Conservation (phyloP, 2,888 invertebrate species). For the Lepidochrysops patricia region DNA sequence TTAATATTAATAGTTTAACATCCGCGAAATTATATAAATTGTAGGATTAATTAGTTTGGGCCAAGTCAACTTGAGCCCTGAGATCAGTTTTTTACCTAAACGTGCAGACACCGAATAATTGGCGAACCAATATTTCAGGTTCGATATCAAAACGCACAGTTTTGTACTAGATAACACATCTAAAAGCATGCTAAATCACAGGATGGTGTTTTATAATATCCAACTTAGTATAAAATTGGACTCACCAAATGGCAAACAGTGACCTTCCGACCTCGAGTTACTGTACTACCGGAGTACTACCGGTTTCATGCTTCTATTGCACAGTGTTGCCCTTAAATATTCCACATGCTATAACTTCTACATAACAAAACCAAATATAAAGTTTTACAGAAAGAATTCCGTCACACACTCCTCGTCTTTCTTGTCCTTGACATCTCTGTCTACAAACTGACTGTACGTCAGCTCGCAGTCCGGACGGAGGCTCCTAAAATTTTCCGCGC, state of each 20-base stretch:
- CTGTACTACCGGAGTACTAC: not conserved
- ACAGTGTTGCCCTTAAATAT: not conserved
- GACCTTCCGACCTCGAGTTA: not conserved
- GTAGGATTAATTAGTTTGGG: not conserved
- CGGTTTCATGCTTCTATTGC: not conserved
- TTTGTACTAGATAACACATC: not conserved
- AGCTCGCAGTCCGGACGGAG: conserved; percentile 76
- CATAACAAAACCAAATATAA: not conserved
- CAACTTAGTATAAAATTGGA: not conserved
- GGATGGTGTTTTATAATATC: not conserved
- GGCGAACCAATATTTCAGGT: not conserved
- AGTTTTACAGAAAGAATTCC: conserved; percentile 14
- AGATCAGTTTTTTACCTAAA: not conserved
- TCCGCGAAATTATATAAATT: not conserved
- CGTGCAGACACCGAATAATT: not conserved
- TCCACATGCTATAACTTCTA: not conserved
- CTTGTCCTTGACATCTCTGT: conserved; percentile 16
- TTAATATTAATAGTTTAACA: no score
- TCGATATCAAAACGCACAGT: not conserved
- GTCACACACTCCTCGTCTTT: not conserved
- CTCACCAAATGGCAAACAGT: not conserved
- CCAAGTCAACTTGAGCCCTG: not conserved
- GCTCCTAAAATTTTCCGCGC: conserved; percentile 75
- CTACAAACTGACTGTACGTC: conserved; percentile 28
- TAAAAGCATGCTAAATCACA: not conserved